Percentiles rank a stretch among this genome's conserved stretches.
These are phyloP conservation scores for Halichoerus grypus DNA, from an alignment of 2,113 vertebrate species.

Conservation along the genomic window DNA sequence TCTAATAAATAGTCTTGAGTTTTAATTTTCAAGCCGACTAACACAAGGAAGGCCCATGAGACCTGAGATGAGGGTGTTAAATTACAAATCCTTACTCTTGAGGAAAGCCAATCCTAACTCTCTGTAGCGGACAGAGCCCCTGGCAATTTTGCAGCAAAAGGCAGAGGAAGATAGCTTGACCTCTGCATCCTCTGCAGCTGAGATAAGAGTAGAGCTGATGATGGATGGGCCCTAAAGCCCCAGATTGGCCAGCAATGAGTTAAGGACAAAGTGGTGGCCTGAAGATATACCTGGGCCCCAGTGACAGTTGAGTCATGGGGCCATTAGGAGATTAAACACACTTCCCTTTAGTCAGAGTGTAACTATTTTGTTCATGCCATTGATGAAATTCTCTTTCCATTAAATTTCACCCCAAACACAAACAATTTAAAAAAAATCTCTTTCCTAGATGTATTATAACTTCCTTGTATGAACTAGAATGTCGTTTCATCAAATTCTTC, in stretches of 20 bases:
- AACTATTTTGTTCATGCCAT: background rate
- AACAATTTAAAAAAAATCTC: background rate
- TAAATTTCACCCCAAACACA: background rate
- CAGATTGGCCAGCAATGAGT: background rate
- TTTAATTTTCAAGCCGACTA: background rate
- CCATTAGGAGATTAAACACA: background rate
- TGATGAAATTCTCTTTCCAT: slow-evolving; percentile 11
- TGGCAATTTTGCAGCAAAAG: background rate
- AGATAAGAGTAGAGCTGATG: background rate
- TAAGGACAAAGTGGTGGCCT: background rate
- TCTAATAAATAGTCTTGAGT: background rate
- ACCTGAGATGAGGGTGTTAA: background rate
- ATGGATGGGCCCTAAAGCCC: background rate
- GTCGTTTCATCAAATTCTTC: background rate
- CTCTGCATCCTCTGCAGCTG: background rate
- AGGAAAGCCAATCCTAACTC: background rate
- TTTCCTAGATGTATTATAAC: background rate
- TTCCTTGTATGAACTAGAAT: background rate
- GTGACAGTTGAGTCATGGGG: background rate
- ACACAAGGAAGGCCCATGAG: background rate
- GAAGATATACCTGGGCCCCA: background rate
- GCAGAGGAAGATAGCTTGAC: background rate
- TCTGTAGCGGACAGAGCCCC: background rate
- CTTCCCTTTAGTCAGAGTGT: background rate
- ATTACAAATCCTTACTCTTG: background rate